Base-by-base conservation (phyloP, 2,113 vertebrate genomes). In the Danionella cerebrum region DNA sequence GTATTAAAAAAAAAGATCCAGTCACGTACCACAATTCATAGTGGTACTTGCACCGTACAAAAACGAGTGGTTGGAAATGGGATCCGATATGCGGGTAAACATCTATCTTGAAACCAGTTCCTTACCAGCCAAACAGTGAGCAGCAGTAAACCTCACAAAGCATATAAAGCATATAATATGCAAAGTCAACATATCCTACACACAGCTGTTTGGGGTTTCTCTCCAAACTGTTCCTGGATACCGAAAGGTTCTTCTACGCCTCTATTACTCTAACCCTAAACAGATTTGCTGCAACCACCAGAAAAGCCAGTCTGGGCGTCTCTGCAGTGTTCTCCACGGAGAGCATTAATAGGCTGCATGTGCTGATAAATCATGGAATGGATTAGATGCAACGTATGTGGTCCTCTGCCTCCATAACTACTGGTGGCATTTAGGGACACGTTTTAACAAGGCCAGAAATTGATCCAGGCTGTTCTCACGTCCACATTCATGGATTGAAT, bases 211-310 rank as follows among this genome's bases (percentile, higher is more conserved):
- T 73, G 55, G 66, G 72, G 64, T 73, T 77, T 71, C 58, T 62
- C 39, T 59, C n/a, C n/a, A n/a, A n/a, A 52, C 47, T 54, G 69
- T 67, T 53, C 67, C 65, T 76, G n/a, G 71, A 80, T 80, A 74
- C 76, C 84, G 86, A 83, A 81, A 67, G 65, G 74, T 71, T 80
- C 71, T 33, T 78, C 85, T 81, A 72, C 86, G 86, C 85, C 79
- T 81, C 83, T 86, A 84, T 81, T 85, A 76, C 70, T 72, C 59
- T 87, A 90, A 90, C 89, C 83, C 84, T 67, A 85, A 90, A 88
- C 86, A 89, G 86, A 88, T 86, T 83, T 78, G 79, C 82, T 85
- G 82, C 84, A 74, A 74, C 82, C 83, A 82, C 80, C 78, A 81
- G 78, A 83, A 86, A 82, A 82, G 81, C 83, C 82, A 76, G 82